Base-by-base conservation (phyloP, 2,797 vertebrate species). In the Poecile montanus region DNA sequence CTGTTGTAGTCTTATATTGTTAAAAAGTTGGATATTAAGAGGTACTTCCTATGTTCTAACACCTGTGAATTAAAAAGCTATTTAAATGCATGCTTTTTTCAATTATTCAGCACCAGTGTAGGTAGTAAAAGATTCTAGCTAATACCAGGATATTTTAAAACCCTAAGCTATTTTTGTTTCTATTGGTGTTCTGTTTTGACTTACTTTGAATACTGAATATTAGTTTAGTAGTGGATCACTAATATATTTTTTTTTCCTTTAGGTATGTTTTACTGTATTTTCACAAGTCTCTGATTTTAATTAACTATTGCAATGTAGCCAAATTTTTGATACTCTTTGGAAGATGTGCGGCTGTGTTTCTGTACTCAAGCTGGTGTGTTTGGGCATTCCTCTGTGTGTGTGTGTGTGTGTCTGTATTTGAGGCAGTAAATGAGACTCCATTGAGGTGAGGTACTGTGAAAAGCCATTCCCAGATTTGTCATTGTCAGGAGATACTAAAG, bases 71-170 rank as follows among this genome's bases (percentile, higher is more conserved):
- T 96, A 86, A 92, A 78, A 91, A 95, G 66, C 74, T 91, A 92
- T 93, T 96, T 94, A 93, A 96, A 95, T 95, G 93, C 84, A 81
- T 81, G 63, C 36, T 89, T 89, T 80, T 63, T 82, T 62, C 80
- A 81, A 51, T 96, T 94, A 90, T 66, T 91, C 85, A 82, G 67
- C 94, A 44, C 60, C 48, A 79, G 36, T 62, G 29, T 48, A 72
- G 60, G 58, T 79, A 65, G 61, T 60, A 40, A 62, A 88, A 74
- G 27, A 47, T 48, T 50, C 56, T 54, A 61, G 53, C 4, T 91
- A 83, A 54, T 71, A 51, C 1, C 15, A n/a, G 65, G 45, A 7
- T 58, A 61, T 65, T 54, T 81, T 70, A 65, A 94, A 94, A 51
- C 34, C 34, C 15, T 9, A 22, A 42, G 77, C 75, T 79, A 45